These are phyloP conservation scores for Platycercus adscitus DNA, from an alignment of 2,113 vertebrate genomes.

Conservation along the genomic window DNA sequence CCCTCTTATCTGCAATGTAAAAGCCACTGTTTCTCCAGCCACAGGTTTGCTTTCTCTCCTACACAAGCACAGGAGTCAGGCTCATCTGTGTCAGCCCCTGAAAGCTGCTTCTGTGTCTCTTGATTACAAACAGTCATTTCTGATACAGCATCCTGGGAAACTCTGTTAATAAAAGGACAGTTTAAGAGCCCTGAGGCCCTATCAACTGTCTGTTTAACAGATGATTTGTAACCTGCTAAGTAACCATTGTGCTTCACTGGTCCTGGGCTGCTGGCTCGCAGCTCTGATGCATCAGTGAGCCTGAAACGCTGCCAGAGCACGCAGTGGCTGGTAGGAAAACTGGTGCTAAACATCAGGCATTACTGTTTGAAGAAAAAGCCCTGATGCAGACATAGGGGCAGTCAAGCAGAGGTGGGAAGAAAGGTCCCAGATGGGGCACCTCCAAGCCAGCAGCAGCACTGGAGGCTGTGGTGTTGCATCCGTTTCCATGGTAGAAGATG, in stretches of 20 bases:
- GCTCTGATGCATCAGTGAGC: not conserved
- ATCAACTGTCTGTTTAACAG: slow-evolving; percentile 31
- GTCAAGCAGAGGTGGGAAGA: not conserved
- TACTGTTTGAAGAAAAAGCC: not conserved
- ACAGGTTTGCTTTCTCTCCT: not conserved
- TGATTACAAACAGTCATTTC: not conserved
- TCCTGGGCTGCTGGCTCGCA: not conserved
- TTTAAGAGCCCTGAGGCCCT: slow-evolving; percentile 22
- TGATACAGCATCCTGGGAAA: slow-evolving; percentile 1
- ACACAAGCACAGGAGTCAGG: not conserved
- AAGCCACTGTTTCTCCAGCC: not conserved
- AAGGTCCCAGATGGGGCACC: not conserved
- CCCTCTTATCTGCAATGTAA: not conserved
- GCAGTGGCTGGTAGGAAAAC: not conserved
- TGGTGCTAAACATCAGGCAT: not conserved
- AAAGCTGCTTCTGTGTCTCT: not conserved
- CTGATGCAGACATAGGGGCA: not conserved
- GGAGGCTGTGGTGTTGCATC: accelerated
- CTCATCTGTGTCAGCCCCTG: not conserved
- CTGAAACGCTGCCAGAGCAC: not conserved
- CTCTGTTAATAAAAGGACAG: slow-evolving; percentile 13
- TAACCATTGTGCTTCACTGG: slow-evolving; percentile 12
- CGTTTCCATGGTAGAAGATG: not conserved
- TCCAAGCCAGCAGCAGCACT: not conserved
- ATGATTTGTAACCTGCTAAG: slow-evolving; percentile 51